Evolutionary conservation across 2,113 vertebrate species (phyloP).

Genomic region (Papio anubis): DNA sequence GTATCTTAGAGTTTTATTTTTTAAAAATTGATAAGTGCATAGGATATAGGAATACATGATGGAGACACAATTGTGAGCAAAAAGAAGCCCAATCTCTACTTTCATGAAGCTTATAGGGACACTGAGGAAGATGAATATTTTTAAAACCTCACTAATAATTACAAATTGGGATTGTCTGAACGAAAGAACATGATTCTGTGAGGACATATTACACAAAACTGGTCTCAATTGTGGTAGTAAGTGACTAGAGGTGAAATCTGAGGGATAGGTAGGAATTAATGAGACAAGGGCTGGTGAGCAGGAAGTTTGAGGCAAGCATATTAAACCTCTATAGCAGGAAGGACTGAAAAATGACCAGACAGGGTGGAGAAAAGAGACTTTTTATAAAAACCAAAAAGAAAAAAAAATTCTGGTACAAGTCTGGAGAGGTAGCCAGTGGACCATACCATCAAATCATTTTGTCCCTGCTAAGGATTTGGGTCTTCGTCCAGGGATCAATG

Average conservation of each 20-base stretch:
- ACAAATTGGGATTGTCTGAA: not conserved
- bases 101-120: not conserved
- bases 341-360: not conserved
- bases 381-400: too few species aligned
- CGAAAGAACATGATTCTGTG: not conserved
- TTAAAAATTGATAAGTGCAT: not conserved
- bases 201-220: not conserved
- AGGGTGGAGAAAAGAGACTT: not conserved
- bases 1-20: not conserved
- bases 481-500: not conserved
- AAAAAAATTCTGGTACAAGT: not conserved
- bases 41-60: not conserved
- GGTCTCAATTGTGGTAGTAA: not conserved
- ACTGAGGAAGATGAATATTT: not conserved
- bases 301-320: not conserved
- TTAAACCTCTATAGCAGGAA: not conserved
- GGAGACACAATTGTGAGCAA: not conserved
- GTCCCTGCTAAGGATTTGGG: not conserved
- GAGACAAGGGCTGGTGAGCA: not conserved
- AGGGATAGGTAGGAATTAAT: not conserved
- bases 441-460: not conserved
- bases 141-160: not conserved
- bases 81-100: not conserved
- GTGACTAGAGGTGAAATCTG: not conserved
- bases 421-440: not conserved